Evolutionary conservation across 2,113 vertebrate species (phyloP).

Genomic region (Herpetotheres cachinnans): DNA sequence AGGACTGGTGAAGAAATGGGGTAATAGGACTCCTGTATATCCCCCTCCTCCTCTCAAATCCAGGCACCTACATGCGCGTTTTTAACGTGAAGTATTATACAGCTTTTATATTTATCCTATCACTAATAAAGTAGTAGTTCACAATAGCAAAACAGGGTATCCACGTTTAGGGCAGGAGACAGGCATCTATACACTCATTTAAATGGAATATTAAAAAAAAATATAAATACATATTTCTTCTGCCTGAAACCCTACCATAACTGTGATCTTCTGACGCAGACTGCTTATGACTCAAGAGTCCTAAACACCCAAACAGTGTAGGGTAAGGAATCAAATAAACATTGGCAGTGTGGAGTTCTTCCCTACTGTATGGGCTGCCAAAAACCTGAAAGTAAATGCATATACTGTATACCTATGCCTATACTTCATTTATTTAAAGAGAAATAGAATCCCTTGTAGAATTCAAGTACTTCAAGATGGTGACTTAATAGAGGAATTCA

Average conservation of each 20-base stretch:
- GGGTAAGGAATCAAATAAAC: not conserved
- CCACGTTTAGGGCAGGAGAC: not conserved
- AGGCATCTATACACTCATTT: not conserved
- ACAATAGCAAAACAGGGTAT: not conserved
- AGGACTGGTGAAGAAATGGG: not conserved
- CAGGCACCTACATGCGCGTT: not conserved
- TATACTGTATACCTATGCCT: not conserved
- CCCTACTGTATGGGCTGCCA: not conserved
- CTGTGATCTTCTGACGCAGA: not conserved
- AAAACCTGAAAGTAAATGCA: not conserved
- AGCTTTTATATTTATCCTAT: not conserved
- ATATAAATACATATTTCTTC: not conserved
- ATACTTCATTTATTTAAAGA: not conserved
- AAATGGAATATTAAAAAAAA: not conserved
- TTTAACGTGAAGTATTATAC: not conserved
- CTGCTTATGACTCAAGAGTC: not conserved
- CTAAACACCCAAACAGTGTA: not conserved
- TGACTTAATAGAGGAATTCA: not conserved
- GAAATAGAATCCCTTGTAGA: constrained; percentile 6
- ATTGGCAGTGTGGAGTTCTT: not conserved
- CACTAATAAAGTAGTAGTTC: not conserved
- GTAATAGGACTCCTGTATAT: not conserved
- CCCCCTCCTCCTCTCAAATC: not conserved
- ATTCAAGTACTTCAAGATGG: not conserved
- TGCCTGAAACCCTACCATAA: not conserved